These are phyloP conservation scores for Aphaenogaster ashmeadi DNA, from an alignment of 1,140 invertebrate genomes.

Conservation along the genomic window DNA sequence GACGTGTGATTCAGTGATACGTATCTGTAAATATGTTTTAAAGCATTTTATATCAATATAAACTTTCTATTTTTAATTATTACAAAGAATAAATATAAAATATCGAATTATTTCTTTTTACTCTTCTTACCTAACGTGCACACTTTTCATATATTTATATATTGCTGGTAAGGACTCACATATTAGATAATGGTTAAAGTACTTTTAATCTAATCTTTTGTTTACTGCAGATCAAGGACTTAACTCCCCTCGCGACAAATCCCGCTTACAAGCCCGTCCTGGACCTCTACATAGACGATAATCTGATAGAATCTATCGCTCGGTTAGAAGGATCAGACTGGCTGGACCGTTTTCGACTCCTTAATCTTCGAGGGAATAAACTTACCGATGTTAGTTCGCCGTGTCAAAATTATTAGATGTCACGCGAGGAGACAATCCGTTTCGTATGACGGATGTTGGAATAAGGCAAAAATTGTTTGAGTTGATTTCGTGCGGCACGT, in stretches of 20 bases:
- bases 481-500: not conserved
- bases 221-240: slow-evolving; percentile 88
- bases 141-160: not conserved
- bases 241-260: slow-evolving; percentile 90
- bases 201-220: slow-evolving; percentile 28
- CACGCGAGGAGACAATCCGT: not conserved
- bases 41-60: not conserved
- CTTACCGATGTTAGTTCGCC: slow-evolving; percentile 89
- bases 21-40: not conserved
- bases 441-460: not conserved
- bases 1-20: not conserved
- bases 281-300: slow-evolving; percentile 93
- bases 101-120: slow-evolving; percentile 1
- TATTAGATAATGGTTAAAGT: not conserved
- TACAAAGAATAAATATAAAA: not conserved
- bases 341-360: slow-evolving; percentile 91
- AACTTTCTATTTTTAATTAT: not conserved
- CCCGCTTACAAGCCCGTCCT: slow-evolving; percentile 89
- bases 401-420: slow-evolving; percentile 40
- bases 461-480: not conserved
- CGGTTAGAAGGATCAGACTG: slow-evolving; percentile 92
- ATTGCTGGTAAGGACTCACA: not conserved
- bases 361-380: slow-evolving; percentile 92
- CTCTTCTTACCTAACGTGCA: not conserved
- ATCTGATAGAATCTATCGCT: slow-evolving; percentile 90